These are phyloP conservation scores for Drosophila grimshawi DNA, from an alignment of 1,140 invertebrate genomes.

Conservation along the genomic window DNA sequence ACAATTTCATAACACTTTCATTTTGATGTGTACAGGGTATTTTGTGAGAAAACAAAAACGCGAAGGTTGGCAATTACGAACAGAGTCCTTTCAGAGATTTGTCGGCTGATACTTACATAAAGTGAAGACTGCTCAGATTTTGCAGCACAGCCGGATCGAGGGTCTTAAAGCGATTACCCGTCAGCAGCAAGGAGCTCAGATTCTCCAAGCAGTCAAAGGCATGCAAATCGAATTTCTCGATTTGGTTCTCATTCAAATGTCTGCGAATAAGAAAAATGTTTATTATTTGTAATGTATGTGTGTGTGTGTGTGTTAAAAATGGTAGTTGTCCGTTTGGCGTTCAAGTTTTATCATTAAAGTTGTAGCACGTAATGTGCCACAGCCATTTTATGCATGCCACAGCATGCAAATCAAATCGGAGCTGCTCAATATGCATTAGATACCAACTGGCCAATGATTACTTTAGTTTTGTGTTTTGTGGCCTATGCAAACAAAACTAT, in stretches of 20 bases:
- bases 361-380: constrained; percentile 52
- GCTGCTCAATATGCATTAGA: constrained; percentile 58
- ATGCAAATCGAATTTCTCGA: constrained; percentile 82
- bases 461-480: background rate
- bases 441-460: background rate
- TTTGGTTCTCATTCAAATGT: constrained; percentile 72
- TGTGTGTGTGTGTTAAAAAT: background rate
- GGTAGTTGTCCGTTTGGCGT: background rate
- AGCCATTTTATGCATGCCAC: constrained; percentile 38
- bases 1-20: background rate
- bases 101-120: constrained; percentile 84
- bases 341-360: constrained; percentile 73
- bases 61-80: background rate
- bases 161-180: constrained; percentile 84
- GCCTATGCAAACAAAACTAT: background rate
- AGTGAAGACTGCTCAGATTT: constrained; percentile 84
- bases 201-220: constrained; percentile 78
- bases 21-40: background rate
- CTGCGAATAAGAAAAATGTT: constrained; percentile 31
- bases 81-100: background rate
- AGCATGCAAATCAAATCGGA: constrained; percentile 40
- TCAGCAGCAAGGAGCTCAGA: constrained; percentile 72
- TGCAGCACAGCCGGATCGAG: constrained; percentile 84
- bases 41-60: too few relatives aligned
- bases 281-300: constrained; percentile 39